phyloP scores from a whole-genome alignment of 2,888 invertebrate species.

The Spodoptera littoralis region DNA sequence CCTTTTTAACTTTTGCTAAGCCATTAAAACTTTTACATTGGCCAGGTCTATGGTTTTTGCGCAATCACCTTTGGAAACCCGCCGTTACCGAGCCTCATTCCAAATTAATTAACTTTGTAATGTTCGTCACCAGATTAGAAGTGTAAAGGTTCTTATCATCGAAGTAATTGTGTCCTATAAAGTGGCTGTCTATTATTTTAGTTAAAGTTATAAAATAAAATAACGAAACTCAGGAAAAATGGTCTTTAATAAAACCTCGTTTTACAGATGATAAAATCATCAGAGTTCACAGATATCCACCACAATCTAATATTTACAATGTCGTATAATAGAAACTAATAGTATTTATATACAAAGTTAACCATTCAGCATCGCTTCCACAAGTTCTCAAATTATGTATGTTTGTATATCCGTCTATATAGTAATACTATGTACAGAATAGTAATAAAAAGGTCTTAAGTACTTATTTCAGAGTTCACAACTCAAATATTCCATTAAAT shows the following conservation, averaged over 20 bases:
- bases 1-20: slow-evolving; percentile 46
- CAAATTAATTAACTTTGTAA: slow-evolving; percentile 49
- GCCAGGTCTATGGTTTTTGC: slow-evolving; percentile 46
- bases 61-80: slow-evolving; percentile 42
- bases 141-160: slow-evolving; percentile 10
- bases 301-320: slow-evolving; percentile 78
- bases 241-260: slow-evolving; percentile 82
- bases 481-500: slow-evolving; percentile 55
- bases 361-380: slow-evolving; percentile 39
- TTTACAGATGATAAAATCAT: slow-evolving; percentile 66
- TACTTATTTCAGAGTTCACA: slow-evolving; percentile 44
- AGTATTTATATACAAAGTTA: slow-evolving; percentile 56
- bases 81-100: slow-evolving; percentile 33
- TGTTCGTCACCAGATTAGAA: slow-evolving; percentile 30
- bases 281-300: slow-evolving; percentile 78
- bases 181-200: too few relatives aligned
- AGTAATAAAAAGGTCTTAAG: slow-evolving; percentile 47
- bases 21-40: slow-evolving; percentile 64
- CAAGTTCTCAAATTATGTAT: slow-evolving; percentile 44
- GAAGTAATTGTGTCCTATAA: too few relatives aligned
- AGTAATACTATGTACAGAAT: slow-evolving; percentile 38
- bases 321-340: slow-evolving; percentile 61
- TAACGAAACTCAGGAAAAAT: slow-evolving; percentile 72
- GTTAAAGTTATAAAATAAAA: slow-evolving; percentile 56
- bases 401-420: slow-evolving; percentile 44